Conservation (phyloP, 2,888 invertebrate genomes). For the Trileptium ribeirensis region DNA sequence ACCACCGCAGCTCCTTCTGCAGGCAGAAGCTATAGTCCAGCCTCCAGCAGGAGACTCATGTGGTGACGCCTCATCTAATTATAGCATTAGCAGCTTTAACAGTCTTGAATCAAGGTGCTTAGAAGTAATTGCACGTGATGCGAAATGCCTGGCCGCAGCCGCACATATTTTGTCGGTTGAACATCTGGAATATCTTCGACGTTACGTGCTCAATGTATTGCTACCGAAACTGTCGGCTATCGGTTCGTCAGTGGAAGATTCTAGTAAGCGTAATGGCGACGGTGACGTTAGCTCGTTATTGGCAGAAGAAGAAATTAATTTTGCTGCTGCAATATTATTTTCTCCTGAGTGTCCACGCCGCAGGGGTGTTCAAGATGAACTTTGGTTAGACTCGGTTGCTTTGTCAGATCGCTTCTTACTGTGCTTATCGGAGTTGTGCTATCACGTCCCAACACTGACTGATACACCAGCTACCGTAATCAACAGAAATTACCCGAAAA, state of each 20-base stretch:
- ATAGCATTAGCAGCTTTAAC: too few relatives aligned
- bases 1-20: too few relatives aligned
- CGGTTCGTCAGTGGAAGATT: neutral
- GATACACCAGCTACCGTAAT: too few relatives aligned
- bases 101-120: neutral
- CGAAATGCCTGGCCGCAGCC: neutral
- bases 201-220: neutral
- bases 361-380: neutral
- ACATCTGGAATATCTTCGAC: neutral
- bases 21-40: too few relatives aligned
- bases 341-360: neutral
- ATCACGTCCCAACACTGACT: too few relatives aligned
- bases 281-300: neutral
- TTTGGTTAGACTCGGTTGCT: neutral
- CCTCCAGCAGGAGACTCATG: too few relatives aligned
- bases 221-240: neutral
- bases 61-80: too few relatives aligned
- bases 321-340: neutral
- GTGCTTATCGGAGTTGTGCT: too few relatives aligned
- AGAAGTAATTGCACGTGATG: neutral
- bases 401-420: neutral
- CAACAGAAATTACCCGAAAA: too few relatives aligned
- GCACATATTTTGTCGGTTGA: neutral
- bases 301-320: too few relatives aligned
- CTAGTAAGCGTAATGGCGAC: neutral